Evolutionary conservation across 2,113 vertebrate genomes (phyloP), one percentile per base, ranked within the genome.

Genomic region (Spermophilus dauricus): DNA sequence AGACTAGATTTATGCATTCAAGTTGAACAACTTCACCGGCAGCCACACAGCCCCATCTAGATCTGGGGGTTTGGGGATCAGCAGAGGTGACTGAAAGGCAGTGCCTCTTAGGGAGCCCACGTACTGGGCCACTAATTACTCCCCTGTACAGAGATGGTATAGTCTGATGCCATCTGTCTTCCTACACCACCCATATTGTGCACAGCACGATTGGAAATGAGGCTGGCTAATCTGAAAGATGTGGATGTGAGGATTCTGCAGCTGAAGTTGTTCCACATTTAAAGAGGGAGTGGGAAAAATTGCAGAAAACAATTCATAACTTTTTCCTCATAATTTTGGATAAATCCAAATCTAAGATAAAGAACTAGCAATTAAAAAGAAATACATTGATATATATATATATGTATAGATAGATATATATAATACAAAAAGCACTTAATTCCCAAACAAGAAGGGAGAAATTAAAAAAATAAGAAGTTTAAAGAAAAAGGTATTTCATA

Each of bases 221-320:
- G 76, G 88, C 28, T 3, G 51, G 61, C 28, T 91, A 92, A 93
- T 97, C 76, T 84, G 20, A 96, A 94, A 96, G 94, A 96, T 76
- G 95, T 92, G 98, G 98, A 97, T 98, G 98, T 98, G 98, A 90
- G 89, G 96, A 98, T 98, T 97, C 98, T 98, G 97, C 98, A 96
- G 98, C 98, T 99, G 98, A 99, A 99, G 99, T 98, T 99, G 99
- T 99, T 99, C 99, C 98, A 99, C 99, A 99, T 98, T 99, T 98
- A 99, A 99, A 98, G 98, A 98, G 97, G 98, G 98, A 97, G 98
- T 96, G 99, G 99, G 98, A 97, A 1, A 95, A 99, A 98, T 98
- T 98, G 98, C 97, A 98, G 98, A 99, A 99, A 99, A 98, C 99
- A 99, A 99, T 98, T 98, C 96, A 98, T 98, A 98, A 98, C 98